Evolutionary conservation across 2,113 vertebrate genomes (phyloP).

Genomic region (Erythrocercus mccallii): DNA sequence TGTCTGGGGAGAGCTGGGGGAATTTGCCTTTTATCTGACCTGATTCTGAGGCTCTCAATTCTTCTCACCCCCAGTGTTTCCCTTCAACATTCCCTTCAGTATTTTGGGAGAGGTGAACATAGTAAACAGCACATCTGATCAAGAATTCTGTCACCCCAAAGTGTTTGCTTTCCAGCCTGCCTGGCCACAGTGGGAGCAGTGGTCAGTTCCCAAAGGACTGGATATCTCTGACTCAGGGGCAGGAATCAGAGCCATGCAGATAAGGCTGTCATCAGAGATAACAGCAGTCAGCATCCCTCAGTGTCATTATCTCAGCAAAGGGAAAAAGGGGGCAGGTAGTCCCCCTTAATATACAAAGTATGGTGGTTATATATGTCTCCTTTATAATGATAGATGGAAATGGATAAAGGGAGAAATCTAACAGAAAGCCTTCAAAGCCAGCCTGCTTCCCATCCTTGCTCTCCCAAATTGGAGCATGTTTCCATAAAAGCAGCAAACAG

Average conservation of each 20-base stretch:
- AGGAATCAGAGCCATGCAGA: constrained; percentile 74
- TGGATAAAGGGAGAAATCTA: constrained; percentile 58
- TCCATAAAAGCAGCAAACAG: neutral
- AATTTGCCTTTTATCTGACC: neutral
- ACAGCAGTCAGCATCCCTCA: constrained; percentile 73
- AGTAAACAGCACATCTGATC: neutral
- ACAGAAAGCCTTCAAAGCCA: constrained; percentile 64
- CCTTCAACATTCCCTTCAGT: neutral
- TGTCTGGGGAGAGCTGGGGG: neutral
- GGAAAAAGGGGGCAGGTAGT: constrained; percentile 60
- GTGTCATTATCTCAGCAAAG: constrained; percentile 68
- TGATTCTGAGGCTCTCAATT: neutral
- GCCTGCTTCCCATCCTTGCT: constrained; percentile 23
- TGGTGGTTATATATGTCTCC: constrained; percentile 67
- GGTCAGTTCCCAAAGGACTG: constrained; percentile 64
- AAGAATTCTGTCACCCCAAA: neutral
- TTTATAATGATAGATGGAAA: constrained; percentile 70
- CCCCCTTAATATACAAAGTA: constrained; percentile 66
- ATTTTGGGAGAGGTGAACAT: neutral
- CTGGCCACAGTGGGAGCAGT: constrained; percentile 33
- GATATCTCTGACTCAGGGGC: constrained; percentile 56
- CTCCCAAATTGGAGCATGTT: constrained; percentile 10
- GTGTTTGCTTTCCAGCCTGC: neutral
- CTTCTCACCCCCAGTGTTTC: neutral
- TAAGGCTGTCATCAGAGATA: constrained; percentile 76